These are phyloP conservation scores for Aphidius colemani DNA, from an alignment of 2,888 invertebrate genomes.

Conservation along the genomic window DNA sequence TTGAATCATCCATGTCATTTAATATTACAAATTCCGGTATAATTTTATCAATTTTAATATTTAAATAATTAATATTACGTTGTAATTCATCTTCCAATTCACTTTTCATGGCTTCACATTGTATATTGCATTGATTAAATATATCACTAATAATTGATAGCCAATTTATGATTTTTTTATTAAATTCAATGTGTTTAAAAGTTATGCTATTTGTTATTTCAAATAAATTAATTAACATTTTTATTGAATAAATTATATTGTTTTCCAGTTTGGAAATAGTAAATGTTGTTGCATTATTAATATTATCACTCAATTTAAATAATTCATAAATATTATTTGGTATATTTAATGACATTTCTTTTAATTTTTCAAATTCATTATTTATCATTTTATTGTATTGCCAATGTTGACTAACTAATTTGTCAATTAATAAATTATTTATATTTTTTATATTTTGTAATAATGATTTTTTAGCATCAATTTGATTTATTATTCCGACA, in stretches of 20 bases:
- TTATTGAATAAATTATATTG: constrained; percentile 56
- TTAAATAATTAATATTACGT: constrained; percentile 61
- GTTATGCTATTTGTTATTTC: constrained; percentile 59
- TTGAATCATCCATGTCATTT: constrained; percentile 64
- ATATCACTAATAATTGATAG: constrained; percentile 63
- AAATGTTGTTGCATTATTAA: constrained; percentile 61
- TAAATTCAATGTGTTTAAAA: constrained; percentile 62
- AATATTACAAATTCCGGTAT: constrained; percentile 62
- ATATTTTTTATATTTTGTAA: constrained; percentile 40
- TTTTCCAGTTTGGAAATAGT: constrained; percentile 60
- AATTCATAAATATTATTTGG: constrained; percentile 64
- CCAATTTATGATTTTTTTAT: constrained; percentile 64
- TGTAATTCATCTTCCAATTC: constrained; percentile 64
- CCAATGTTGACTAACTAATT: constrained; percentile 44
- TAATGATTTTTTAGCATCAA: constrained; percentile 41
- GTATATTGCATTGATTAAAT: constrained; percentile 62
- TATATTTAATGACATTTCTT: constrained; percentile 58
- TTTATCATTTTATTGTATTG: constrained; percentile 53
- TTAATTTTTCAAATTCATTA: constrained; percentile 60
- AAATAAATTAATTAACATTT: constrained; percentile 55
- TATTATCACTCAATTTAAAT: constrained; percentile 63
- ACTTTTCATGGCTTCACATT: constrained; percentile 64
- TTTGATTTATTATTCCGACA: constrained; percentile 47
- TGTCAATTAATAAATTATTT: constrained; percentile 40
- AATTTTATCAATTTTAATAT: constrained; percentile 62